A percentile compares a stretch with the other conserved stretches of the same genome.
Conservation (phyloP, 2,888 invertebrate species). For the Neria commutata region DNA sequence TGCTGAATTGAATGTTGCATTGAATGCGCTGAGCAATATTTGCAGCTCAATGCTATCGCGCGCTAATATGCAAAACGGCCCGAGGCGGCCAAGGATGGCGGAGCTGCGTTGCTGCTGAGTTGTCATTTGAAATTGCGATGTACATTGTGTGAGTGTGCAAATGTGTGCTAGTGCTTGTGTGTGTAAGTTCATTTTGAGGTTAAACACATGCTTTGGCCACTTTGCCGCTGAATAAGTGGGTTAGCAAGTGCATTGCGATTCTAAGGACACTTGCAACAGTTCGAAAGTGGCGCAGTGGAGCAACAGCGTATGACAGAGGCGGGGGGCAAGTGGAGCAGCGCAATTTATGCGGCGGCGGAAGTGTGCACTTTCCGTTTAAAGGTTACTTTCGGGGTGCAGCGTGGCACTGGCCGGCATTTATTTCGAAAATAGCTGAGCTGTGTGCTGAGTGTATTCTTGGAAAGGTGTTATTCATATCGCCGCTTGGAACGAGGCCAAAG, state of each 20-base stretch:
- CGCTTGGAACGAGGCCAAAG: no score
- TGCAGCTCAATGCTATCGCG: background rate
- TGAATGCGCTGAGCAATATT: background rate
- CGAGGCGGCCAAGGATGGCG: background rate
- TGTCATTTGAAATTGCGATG: background rate
- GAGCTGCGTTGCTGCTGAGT: background rate
- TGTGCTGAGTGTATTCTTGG: no score
- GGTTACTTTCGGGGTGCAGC: no score
- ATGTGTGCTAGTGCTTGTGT: background rate
- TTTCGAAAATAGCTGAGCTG: no score
- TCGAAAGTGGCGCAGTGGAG: background rate
- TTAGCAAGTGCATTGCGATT: background rate
- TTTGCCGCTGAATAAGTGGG: background rate
- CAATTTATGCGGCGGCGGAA: no score
- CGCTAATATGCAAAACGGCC: no score
- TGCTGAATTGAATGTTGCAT: background rate
- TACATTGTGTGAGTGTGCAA: background rate
- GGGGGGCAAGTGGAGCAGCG: no score
- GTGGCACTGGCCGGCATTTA: no score
- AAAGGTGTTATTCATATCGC: no score
- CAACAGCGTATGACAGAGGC: no score
- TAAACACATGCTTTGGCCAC: background rate
- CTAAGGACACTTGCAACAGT: background rate
- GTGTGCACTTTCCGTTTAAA: no score
- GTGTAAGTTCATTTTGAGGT: background rate